Evolutionary conservation across 2,113 vertebrate species (phyloP).

Genomic region (Piprites chloris): DNA sequence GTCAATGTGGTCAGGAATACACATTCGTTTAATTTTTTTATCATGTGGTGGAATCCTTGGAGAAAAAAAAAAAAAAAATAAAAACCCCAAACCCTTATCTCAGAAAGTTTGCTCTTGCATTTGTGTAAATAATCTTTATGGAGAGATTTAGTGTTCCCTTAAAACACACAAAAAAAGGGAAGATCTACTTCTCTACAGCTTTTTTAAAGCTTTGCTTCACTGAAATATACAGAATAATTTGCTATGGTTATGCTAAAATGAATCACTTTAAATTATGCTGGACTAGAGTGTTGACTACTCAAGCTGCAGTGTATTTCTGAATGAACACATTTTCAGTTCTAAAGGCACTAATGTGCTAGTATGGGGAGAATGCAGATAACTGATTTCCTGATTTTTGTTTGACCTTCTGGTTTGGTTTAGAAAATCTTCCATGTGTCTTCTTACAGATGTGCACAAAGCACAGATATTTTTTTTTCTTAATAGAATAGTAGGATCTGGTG

Average conservation of each 20-base stretch:
- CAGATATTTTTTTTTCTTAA: neutral
- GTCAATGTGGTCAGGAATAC: neutral
- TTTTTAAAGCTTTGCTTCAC: slow-evolving; percentile 28
- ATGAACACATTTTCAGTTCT: neutral
- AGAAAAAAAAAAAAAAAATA: neutral
- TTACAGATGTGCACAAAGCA: neutral
- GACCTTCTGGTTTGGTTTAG: neutral
- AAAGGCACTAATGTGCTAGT: neutral
- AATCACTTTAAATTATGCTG: neutral
- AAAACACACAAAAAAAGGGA: neutral
- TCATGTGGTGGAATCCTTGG: neutral
- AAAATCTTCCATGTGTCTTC: neutral
- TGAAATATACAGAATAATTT: slow-evolving; percentile 38
- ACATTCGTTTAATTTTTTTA: neutral
- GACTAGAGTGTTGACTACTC: neutral
- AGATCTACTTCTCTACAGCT: neutral
- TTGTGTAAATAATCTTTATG: neutral
- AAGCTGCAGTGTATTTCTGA: neutral
- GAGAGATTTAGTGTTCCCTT: neutral
- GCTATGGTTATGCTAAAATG: neutral
- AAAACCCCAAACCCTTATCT: neutral
- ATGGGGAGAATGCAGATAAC: neutral
- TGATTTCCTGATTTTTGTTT: neutral
- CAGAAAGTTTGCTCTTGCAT: slow-evolving; percentile 13
- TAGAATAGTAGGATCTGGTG: neutral